Evolutionary conservation across 2,888 invertebrate genomes (phyloP).

Genomic region (Hymenopus coronatus): DNA sequence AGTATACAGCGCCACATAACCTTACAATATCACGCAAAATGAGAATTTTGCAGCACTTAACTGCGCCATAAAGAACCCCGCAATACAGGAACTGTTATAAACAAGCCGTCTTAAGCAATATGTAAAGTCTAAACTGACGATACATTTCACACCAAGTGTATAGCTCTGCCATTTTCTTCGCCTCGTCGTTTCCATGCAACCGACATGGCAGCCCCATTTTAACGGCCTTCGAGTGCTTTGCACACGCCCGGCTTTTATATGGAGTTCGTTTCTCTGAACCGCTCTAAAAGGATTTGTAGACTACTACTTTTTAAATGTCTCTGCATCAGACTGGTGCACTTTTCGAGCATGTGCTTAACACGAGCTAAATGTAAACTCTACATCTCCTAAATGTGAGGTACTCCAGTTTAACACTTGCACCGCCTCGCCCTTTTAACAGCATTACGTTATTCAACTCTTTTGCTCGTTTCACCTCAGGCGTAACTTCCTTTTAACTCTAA

Average conservation of each 20-base stretch:
- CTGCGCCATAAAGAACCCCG: not conserved
- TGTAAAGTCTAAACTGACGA: not conserved
- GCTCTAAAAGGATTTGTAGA: not conserved
- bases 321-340: not conserved
- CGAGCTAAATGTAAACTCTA: not conserved
- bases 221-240: not conserved
- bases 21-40: not conserved
- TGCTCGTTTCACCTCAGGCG: not conserved
- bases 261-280: not conserved
- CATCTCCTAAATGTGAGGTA: not conserved
- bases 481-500: not conserved
- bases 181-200: not conserved
- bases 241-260: not conserved
- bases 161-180: not conserved
- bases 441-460: not conserved
- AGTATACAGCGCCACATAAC: not conserved
- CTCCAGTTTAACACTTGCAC: not conserved
- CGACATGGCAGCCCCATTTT: not conserved
- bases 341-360: not conserved
- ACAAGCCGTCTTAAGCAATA: not conserved
- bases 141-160: not conserved
- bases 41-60: not conserved
- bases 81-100: not conserved
- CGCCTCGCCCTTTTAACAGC: not conserved
- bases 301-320: not conserved